Conservation (phyloP, 2,888 invertebrate species). For the Drepana falcataria region DNA sequence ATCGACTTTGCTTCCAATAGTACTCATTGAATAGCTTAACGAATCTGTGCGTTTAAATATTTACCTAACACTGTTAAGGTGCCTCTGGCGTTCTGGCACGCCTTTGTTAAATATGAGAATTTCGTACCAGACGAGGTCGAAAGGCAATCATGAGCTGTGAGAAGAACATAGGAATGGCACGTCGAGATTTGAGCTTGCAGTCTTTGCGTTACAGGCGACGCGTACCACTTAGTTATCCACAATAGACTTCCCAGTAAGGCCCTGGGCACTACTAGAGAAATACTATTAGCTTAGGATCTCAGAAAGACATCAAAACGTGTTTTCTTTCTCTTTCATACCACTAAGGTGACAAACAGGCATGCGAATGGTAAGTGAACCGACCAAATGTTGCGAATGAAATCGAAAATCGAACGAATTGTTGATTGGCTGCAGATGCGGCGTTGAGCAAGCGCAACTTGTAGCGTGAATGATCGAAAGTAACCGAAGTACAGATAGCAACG, state of each 20-base stretch:
- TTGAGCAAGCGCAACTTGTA: constrained; percentile 29
- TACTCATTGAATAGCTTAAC: constrained; percentile 12
- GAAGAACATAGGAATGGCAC: neutral
- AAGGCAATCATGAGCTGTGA: constrained; percentile 10
- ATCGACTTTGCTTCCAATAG: neutral
- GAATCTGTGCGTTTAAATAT: constrained; percentile 14
- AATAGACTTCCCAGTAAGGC: no score
- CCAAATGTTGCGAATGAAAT: constrained; percentile 10
- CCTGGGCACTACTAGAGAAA: no score
- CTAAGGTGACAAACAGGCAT: no score
- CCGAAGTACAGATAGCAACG: constrained; percentile 42
- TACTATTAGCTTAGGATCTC: no score
- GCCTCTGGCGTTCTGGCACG: constrained; percentile 9
- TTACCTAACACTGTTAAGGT: constrained; percentile 10
- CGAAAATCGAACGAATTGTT: constrained; percentile 33
- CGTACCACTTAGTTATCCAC: no score
- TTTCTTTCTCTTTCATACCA: no score
- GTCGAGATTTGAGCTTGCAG: no score
- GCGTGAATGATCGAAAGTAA: constrained; percentile 54
- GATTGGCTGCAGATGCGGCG: constrained; percentile 30
- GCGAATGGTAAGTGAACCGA: no score
- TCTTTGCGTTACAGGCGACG: no score
- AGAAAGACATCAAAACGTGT: no score
- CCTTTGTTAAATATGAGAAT: constrained; percentile 16
- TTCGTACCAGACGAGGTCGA: constrained; percentile 14